phyloP scores from a whole-genome alignment of 2,797 vertebrate species.

The Rallus crepitans region DNA sequence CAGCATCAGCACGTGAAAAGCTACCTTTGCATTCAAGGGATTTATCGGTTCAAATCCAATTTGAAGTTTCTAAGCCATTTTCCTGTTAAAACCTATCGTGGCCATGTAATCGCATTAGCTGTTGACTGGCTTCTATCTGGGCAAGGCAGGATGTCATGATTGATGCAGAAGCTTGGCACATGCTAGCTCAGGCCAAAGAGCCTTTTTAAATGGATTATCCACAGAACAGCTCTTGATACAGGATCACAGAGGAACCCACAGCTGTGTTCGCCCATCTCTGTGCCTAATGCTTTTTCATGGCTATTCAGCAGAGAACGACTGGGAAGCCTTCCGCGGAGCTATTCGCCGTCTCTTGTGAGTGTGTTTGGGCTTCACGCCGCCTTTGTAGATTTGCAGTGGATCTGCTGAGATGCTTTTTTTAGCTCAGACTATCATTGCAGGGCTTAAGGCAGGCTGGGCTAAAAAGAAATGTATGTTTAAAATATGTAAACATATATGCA shows the following conservation, averaged over 20 bases:
- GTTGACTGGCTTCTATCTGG: constrained; percentile 31
- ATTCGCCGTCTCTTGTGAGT: neutral
- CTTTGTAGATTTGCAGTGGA: neutral
- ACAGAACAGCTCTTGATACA: constrained; percentile 16
- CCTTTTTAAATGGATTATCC: constrained; percentile 62
- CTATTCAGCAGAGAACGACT: constrained; percentile 24
- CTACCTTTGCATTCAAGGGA: constrained; percentile 43
- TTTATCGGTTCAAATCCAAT: constrained; percentile 63
- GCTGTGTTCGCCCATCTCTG: neutral
- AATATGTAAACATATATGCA: neutral
- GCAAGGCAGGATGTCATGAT: constrained; percentile 40
- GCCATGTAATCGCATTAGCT: constrained; percentile 58
- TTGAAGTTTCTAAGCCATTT: constrained; percentile 60
- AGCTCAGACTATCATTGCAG: neutral
- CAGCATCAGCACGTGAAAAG: neutral
- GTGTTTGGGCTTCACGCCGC: neutral
- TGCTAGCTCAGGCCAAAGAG: constrained; percentile 20
- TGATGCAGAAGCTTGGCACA: constrained; percentile 49
- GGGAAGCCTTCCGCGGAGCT: neutral
- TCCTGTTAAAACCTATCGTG: constrained; percentile 48
- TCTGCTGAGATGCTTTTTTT: neutral
- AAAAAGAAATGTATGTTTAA: neutral
- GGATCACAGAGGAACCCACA: constrained; percentile 41
- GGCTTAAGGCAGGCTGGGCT: neutral
- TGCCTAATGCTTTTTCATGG: constrained; percentile 51